Evolutionary conservation across 2,888 invertebrate species (phyloP).

Genomic region (Metalampra italica): DNA sequence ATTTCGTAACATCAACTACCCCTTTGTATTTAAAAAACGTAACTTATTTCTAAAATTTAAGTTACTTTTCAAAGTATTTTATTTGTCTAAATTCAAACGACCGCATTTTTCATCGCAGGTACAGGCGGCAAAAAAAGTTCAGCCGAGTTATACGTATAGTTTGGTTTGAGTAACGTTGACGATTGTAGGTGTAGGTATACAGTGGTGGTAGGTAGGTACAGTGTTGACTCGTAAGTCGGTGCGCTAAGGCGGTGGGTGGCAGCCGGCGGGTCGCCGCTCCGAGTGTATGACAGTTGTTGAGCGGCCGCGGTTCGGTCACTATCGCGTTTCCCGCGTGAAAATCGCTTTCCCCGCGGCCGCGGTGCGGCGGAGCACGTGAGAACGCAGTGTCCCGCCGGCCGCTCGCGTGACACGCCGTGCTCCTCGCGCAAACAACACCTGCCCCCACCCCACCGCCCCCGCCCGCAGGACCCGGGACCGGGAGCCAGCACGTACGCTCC

Average conservation of each 20-base stretch:
- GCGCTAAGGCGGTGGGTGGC: slow-evolving; percentile 11
- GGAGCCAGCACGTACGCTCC: slow-evolving; percentile 33
- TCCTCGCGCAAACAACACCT: slow-evolving; percentile 37
- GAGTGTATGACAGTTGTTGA: slow-evolving; percentile 52
- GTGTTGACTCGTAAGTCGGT: no score
- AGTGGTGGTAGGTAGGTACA: no score
- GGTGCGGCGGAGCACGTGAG: slow-evolving; percentile 61
- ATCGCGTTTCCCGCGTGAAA: slow-evolving; percentile 75
- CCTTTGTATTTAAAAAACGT: no score
- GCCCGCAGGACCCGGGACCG: slow-evolving; percentile 41
- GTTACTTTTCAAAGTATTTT: no score
- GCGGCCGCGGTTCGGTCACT: slow-evolving; percentile 63
- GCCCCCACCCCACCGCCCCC: slow-evolving; percentile 39
- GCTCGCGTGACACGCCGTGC: slow-evolving; percentile 73
- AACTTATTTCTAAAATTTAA: no score
- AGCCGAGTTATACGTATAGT: neutral
- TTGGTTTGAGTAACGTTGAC: neutral
- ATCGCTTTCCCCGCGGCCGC: slow-evolving; percentile 71
- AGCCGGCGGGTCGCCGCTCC: slow-evolving; percentile 21
- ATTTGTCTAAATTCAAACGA: no score
- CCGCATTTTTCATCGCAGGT: no score
- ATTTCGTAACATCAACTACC: no score
- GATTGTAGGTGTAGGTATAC: neutral
- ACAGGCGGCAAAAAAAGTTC: no score
- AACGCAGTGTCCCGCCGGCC: slow-evolving; percentile 75